Conservation (phyloP, 2,113 vertebrate genomes). For the Natator depressus region DNA sequence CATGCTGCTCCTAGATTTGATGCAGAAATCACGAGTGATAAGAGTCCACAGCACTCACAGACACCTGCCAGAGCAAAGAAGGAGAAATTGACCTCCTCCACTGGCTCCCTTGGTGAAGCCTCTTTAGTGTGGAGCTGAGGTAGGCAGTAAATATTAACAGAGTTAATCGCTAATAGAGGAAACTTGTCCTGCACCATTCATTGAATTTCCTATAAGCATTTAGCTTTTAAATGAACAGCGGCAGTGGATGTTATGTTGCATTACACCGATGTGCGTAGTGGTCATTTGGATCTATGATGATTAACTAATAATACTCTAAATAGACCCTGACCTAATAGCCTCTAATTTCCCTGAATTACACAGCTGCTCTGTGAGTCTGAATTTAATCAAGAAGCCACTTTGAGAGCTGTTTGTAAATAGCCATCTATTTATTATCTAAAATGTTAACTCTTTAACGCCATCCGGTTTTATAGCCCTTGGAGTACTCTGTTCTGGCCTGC, state of each 20-base stretch:
- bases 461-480: background rate
- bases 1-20: background rate
- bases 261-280: background rate
- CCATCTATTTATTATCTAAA: background rate
- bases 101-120: background rate
- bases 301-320: background rate
- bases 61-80: background rate
- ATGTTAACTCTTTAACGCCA: background rate
- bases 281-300: background rate
- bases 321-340: background rate
- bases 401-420: background rate
- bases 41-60: rapidly evolving
- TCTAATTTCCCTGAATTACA: background rate
- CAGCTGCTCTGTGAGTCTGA: background rate
- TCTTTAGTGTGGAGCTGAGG: background rate
- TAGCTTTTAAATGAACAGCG: background rate
- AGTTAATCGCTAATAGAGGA: background rate
- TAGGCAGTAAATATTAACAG: background rate
- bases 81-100: background rate
- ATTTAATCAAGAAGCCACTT: background rate
- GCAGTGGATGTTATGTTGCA: background rate
- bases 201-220: background rate
- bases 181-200: background rate
- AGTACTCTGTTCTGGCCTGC: background rate
- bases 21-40: background rate